Conservation (phyloP, 92 coral and sea anemone genomes). For the Isaurus tuberculatus region DNA sequence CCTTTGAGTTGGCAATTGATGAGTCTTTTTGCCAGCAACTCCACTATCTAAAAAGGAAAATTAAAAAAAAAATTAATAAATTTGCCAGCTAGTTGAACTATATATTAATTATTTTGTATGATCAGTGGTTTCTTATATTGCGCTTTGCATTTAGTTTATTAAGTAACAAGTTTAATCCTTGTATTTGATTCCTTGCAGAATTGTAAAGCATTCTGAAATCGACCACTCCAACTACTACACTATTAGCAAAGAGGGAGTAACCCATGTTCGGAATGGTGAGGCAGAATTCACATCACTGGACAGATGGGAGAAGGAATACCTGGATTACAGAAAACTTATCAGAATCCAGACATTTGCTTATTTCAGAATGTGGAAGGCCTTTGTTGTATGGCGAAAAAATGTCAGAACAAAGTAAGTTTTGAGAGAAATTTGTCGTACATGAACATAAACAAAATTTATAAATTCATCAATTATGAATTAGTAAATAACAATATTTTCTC, state of each 20-base stretch:
- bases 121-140: too few relatives aligned
- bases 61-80: too few relatives aligned
- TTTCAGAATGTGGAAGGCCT: conserved; percentile 99
- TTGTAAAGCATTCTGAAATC: conserved; percentile 91
- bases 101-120: too few relatives aligned
- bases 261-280: conserved; percentile 79
- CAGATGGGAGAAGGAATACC: conserved; percentile 92
- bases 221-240: conserved; percentile 94
- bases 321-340: conserved; percentile 86
- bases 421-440: too few relatives aligned
- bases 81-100: too few relatives aligned
- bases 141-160: too few relatives aligned
- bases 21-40: too few relatives aligned
- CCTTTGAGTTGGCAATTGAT: too few relatives aligned
- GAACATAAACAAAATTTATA: too few relatives aligned
- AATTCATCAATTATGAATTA: too few relatives aligned
- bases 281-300: conserved; percentile 95
- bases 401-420: conserved; percentile 90
- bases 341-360: conserved; percentile 93
- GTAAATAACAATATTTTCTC: too few relatives aligned
- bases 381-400: conserved; percentile 98
- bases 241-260: conserved; percentile 87
- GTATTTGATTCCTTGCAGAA: conserved; percentile 53
- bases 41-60: too few relatives aligned
- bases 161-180: background rate